Evolutionary conservation across 2,797 vertebrate species (phyloP).

Genomic region (Catharus ustulatus): DNA sequence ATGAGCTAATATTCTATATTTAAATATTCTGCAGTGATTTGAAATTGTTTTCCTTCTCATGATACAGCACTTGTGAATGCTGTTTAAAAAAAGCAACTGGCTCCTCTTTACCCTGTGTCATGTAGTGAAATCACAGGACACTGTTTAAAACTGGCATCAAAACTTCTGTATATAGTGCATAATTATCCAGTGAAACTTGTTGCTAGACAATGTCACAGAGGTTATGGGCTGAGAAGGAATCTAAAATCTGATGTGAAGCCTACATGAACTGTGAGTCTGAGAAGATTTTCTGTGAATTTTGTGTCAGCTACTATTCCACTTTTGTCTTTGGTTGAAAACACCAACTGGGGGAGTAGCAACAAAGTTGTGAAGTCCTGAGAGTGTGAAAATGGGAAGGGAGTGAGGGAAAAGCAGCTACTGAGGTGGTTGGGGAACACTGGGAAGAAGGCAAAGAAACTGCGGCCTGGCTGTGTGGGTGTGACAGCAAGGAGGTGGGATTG

Average conservation of each 20-base stretch:
- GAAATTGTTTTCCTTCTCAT: not conserved
- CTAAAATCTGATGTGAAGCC: not conserved
- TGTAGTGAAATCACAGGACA: not conserved
- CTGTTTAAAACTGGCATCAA: not conserved
- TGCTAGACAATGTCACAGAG: not conserved
- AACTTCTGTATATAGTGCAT: not conserved
- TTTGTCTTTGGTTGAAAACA: not conserved
- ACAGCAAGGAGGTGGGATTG: not conserved
- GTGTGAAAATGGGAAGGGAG: not conserved
- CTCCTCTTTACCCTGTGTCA: not conserved
- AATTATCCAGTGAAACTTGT: not conserved
- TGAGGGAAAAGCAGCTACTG: not conserved
- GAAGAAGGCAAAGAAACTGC: not conserved
- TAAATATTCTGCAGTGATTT: not conserved
- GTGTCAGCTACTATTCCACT: not conserved
- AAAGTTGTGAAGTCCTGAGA: not conserved
- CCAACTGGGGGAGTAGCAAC: not conserved
- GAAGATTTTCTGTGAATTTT: not conserved
- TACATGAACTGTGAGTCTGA: not conserved
- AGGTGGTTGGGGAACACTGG: not conserved
- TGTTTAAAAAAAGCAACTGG: constrained; percentile 13
- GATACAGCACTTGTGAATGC: not conserved
- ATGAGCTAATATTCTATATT: constrained; percentile 4
- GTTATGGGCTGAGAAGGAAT: not conserved
- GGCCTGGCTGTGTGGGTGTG: not conserved